These are phyloP conservation scores for Folsomia manolachei DNA, from an alignment of 2,888 invertebrate genomes.

Conservation along the genomic window DNA sequence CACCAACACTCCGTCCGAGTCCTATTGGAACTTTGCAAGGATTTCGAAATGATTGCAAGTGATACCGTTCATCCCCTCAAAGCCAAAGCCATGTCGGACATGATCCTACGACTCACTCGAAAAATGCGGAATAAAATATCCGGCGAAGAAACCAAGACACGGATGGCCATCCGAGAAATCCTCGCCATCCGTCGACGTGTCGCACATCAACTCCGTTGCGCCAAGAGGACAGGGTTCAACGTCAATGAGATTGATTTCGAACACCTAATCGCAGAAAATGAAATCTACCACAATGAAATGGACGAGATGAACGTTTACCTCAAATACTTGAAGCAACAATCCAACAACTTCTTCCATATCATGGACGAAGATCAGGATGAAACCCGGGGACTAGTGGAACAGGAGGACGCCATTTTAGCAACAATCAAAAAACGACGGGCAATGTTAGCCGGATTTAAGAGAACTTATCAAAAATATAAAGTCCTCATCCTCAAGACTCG, in stretches of 20 bases:
- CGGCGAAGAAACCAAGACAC: constrained; percentile 31
- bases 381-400: background rate
- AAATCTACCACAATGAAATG: constrained; percentile 28
- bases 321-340: constrained; percentile 30
- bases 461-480: constrained; percentile 22
- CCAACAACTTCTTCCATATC: constrained; percentile 20
- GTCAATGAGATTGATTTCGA: constrained; percentile 36
- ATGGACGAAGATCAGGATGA: constrained; percentile 4
- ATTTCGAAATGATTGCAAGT: constrained; percentile 25
- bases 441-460: background rate
- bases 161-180: constrained; percentile 30
- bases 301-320: constrained; percentile 31
- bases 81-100: constrained; percentile 30
- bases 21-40: constrained; percentile 26
- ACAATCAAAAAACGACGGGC: background rate
- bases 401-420: background rate
- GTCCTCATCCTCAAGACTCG: constrained; percentile 24
- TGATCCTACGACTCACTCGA: constrained; percentile 25
- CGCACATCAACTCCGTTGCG: constrained; percentile 25
- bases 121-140: constrained; percentile 35
- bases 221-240: constrained; percentile 26
- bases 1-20: constrained; percentile 32
- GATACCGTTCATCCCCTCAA: constrained; percentile 26
- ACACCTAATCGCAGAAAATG: constrained; percentile 27
- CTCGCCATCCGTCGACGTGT: constrained; percentile 24